Evolutionary conservation across 2,797 vertebrate genomes (phyloP), one percentile per base, ranked within the genome.

Genomic region (Pipistrellus pygmaeus): DNA sequence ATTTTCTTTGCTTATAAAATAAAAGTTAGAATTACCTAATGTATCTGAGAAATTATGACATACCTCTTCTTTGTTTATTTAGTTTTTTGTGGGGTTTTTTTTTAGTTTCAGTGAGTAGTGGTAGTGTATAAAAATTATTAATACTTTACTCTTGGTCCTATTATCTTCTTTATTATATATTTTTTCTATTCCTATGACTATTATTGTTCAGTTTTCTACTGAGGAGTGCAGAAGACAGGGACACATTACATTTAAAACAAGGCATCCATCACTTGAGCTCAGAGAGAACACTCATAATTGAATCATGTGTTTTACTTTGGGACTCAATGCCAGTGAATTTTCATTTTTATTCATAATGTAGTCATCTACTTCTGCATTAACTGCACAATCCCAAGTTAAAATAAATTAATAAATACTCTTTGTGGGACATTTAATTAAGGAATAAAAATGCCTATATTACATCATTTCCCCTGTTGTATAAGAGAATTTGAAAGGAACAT

Each of bases 251-350:
- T 88, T 87, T 85, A 88, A 94, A 97, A 44, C 64, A 89, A 91
- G 38, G 20, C 53, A 69, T 87, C 88, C 82, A 53, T 90, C 88
- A 90, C 17, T 93, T 46, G 84, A 25, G 21, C 46, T 95, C 81
- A 94, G 72, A 92, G 89, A 89, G 21, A 44, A 77, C 30, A 72
- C 60, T 71, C 75, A 95, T 96, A 92, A 96, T 44, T 94, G 72
- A 96, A 83, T 88, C 57, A 8, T 30, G 64, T 62, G 88, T 46
- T 18, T 85, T 32, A 71, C 57, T 71, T 81, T 57, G 10, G 48
- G 27, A 68, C 21, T 83, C 17, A 57, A 25, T 55, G 44, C 27
- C 64, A 94, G 38, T 83, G 38, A 41, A 66, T 68, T 90, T 93
- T 73, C 62, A 78, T 75, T 85, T 96, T 95, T 85, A 60, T 85